Evolutionary conservation across 64 coral and sea anemone genomes (phyloP), one percentile per base, ranked within the genome.

Genomic region (Montipora sp.): DNA sequence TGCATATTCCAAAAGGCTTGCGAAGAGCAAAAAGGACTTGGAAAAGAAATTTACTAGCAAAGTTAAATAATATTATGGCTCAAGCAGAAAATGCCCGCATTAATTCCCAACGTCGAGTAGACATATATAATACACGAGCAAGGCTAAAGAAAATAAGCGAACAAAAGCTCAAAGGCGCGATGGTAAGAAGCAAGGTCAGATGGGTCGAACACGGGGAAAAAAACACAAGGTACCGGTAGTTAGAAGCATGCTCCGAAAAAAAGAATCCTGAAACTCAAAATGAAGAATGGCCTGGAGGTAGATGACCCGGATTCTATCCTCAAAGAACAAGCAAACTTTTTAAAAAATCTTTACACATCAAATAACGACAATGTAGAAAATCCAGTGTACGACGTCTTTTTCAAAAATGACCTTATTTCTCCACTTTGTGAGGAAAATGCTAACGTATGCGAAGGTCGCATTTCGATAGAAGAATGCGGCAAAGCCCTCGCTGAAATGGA

Each of bases 161-260:
- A 48, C 77, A 58, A 48, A 80, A 48, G 47, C 19, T 80, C 7
- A 48, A 80, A 80, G 77, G 77, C 3, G 51, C 77, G 18, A 80
- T 80, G 47, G 4, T 80, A 58, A 43, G 77, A 80, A 80, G 77
- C 11, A 80, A 80, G 13, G 77, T 36, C 7, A 58, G 48, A 18
- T 84, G 81, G 81, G 51, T 61, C 7, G 81, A 84, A 66, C 47
- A 66, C 10, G 81, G 53, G 57, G 81, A 63, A 84, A 66, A 51
- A 51, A 15, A 84, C 51, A 55, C 24, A 55, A 84, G 57, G 48
- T 84, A 84, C 45, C 65, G 61, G 23, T 60, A 60, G 18, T 57
- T 83, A 24, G 55, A 84, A 61, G 65, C 24, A 44, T 84, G 47
- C 16, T 44, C 20, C 43, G 15, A 51, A 61, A 66, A 83, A 84